Evolutionary conservation across 1,140 invertebrate genomes (phyloP), one percentile per base, ranked within the genome.

Genomic region (Bilobella aurantiaca): DNA sequence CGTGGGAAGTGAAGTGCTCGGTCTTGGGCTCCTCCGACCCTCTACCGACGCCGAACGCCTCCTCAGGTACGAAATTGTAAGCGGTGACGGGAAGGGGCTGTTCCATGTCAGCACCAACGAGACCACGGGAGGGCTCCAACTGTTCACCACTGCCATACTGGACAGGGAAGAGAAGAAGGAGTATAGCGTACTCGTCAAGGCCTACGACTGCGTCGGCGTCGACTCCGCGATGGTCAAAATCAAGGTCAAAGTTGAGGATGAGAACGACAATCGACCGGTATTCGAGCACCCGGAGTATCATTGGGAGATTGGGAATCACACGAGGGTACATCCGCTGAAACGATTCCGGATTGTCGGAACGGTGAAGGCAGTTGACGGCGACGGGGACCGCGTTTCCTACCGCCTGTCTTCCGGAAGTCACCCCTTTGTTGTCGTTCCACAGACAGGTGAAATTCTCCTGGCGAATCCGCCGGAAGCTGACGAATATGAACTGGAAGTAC

Each of bases 331-430:
- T 12, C 8, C 34, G 18, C 8, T 18, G 34, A 42, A 42, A 18
- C 49, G 88, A 42, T 93, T 93, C 73, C 83, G 85, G 0, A 85
- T 85, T 1, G 82, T 95, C 57, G 91, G 91, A 0, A 85, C 83
- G 72, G 90, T 95, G 0, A 80, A 82, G 58, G 91, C 91, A 0
- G 83, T 81, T 31, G 92, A 95, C 76, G 87, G 84, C 0, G 92
- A 95, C 75, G 90, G 89, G 3, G 91, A 95, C 78, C 85, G 85
- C 66, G 83, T 94, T 2, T 86, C 89, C 14, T 96, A 93, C 76
- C 85, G 86, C 62, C 77, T 93, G 18, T 81, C 84, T n/a, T 84
- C 85, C 1, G 85, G 87, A 1, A 90, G 84, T 58, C 89, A 89
- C 70, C 76, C 87, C 30, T 83, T 90, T 12, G 87, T 93, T 8